Conservation (phyloP, 1,140 invertebrate species). For the Drosophila repleta region DNA sequence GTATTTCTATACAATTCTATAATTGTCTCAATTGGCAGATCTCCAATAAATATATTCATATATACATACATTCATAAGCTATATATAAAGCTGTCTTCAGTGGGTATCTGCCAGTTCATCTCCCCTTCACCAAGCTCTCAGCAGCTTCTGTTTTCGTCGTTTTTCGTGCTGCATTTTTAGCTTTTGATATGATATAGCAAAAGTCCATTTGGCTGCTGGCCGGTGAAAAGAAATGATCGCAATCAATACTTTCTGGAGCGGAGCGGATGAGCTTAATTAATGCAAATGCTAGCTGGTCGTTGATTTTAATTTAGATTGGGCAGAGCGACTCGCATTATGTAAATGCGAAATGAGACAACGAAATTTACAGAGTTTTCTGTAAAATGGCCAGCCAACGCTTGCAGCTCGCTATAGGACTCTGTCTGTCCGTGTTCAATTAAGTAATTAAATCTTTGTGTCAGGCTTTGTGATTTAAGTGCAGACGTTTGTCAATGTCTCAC, state of each 20-base stretch:
- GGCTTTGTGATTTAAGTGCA: conserved; percentile 8
- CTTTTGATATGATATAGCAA: conserved; percentile 19
- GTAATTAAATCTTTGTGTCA: conserved; percentile 70
- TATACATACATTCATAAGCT: too few relatives aligned
- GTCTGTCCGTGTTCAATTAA: conserved; percentile 59
- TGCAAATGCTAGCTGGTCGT: conserved; percentile 67
- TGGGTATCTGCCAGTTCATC: not conserved
- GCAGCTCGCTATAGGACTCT: not conserved
- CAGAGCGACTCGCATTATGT: conserved; percentile 61
- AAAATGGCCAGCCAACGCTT: not conserved
- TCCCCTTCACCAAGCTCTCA: not conserved
- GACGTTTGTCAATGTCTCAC: conserved; percentile 38
- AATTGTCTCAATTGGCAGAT: too few relatives aligned
- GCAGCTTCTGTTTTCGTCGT: not conserved
- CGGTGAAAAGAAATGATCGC: conserved; percentile 61
- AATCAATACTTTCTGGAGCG: conserved; percentile 61
- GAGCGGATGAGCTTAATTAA: conserved; percentile 64
- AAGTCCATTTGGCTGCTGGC: conserved; percentile 16
- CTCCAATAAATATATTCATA: too few relatives aligned
- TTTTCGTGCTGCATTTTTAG: conserved; percentile 3
- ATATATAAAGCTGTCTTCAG: not conserved
- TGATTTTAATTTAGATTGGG: conserved; percentile 79
- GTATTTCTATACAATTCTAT: too few relatives aligned
- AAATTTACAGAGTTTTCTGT: conserved; percentile 25
- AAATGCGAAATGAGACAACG: conserved; percentile 53